A percentile compares a stretch with the other conserved stretches of the same genome.
These are phyloP conservation scores for Biston stratarius DNA, from an alignment of 2,888 invertebrate genomes.

Conservation along the genomic window DNA sequence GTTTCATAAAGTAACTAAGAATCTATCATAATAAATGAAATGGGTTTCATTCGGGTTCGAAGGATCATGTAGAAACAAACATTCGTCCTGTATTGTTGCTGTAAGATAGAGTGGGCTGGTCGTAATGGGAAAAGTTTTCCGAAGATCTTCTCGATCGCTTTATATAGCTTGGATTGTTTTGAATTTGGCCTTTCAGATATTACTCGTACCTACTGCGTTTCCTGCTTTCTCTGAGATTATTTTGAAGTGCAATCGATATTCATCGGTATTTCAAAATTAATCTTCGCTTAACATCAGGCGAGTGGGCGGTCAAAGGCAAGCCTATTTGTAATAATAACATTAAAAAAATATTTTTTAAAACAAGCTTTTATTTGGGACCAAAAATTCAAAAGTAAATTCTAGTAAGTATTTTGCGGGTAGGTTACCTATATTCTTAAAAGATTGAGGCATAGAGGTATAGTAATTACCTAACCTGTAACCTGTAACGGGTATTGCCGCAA, in stretches of 20 bases:
- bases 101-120: slow-evolving; percentile 2
- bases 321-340: too few species aligned
- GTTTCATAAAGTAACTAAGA: slow-evolving; percentile 2
- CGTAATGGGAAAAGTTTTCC: slow-evolving; percentile 25
- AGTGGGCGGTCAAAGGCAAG: too few species aligned
- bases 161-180: slow-evolving; percentile 9
- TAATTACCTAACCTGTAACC: too few species aligned
- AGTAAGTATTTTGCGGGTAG: too few species aligned
- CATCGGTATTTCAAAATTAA: background rate
- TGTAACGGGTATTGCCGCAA: too few species aligned
- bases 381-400: too few species aligned
- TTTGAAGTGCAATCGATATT: background rate
- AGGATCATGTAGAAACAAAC: background rate
- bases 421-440: too few species aligned
- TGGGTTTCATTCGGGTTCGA: slow-evolving; percentile 9
- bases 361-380: too few species aligned
- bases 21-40: slow-evolving; percentile 1
- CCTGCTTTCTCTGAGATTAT: background rate
- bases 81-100: slow-evolving; percentile 10
- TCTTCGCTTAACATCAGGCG: background rate
- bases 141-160: slow-evolving; percentile 11
- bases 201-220: background rate
- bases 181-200: background rate
- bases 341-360: too few species aligned
- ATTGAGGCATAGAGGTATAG: too few species aligned